Conservation (phyloP, 2,888 invertebrate species). For the Deladenus siricidicola region DNA sequence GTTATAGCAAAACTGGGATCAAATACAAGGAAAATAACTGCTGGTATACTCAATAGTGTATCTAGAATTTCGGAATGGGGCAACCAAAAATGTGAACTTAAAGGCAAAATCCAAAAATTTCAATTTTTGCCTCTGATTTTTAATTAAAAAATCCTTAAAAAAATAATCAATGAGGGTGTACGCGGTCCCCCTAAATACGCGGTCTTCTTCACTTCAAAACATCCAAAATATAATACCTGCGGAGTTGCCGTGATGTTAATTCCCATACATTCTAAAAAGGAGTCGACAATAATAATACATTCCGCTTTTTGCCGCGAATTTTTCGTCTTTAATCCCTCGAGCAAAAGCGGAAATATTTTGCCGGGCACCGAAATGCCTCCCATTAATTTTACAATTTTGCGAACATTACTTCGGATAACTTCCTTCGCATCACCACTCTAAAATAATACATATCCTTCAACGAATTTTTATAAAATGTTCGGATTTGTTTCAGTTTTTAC, state of each 20-base stretch:
- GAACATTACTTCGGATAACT: conserved; percentile 79
- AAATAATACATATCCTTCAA: not conserved
- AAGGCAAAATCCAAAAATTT: too few species aligned
- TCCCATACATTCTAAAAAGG: conserved; percentile 55
- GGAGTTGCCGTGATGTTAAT: conserved; percentile 13
- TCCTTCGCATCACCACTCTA: conserved; percentile 87
- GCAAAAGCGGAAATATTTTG: conserved; percentile 77
- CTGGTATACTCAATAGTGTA: too few species aligned
- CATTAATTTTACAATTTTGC: conserved; percentile 74
- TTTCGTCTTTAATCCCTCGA: conserved; percentile 92
- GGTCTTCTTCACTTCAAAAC: too few species aligned
- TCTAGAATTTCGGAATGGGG: too few species aligned
- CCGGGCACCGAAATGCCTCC: conserved; percentile 77
- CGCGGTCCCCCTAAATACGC: too few species aligned
- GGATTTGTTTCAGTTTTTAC: too few species aligned
- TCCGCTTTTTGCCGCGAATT: conserved; percentile 92
- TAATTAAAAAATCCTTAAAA: too few species aligned
- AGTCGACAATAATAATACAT: conserved; percentile 84
- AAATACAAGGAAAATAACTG: too few species aligned
- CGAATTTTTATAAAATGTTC: not conserved
- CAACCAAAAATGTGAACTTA: too few species aligned
- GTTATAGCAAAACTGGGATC: too few species aligned
- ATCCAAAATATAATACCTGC: conserved; percentile 12
- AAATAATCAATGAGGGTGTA: too few species aligned
- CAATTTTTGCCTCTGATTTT: too few species aligned